Evolutionary conservation across 2,888 invertebrate genomes (phyloP).

Genomic region (Enoplolaimus lenunculus): DNA sequence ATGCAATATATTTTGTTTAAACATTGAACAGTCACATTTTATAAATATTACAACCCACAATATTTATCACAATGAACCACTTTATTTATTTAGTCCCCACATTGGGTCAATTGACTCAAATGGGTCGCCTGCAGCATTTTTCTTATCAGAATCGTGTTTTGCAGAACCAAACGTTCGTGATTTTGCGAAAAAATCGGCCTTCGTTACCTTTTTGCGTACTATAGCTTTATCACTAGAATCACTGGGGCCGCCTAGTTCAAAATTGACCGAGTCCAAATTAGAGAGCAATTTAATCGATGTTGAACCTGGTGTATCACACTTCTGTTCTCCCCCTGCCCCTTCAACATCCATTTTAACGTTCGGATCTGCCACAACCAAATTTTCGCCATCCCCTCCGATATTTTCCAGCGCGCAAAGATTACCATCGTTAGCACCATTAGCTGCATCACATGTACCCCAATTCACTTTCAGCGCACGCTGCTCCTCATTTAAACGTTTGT

Average conservation of each 20-base stretch:
- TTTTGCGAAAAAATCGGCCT: conserved; percentile 13
- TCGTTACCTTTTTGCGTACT: neutral
- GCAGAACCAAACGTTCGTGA: neutral
- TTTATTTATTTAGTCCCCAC: conserved; percentile 12
- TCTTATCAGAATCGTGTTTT: neutral
- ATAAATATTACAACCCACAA: too few species aligned
- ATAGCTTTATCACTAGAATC: neutral
- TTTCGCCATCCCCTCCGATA: neutral
- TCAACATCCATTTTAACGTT: neutral
- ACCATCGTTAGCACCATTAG: neutral
- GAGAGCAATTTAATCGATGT: neutral
- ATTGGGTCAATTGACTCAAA: conserved; percentile 11
- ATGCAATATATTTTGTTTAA: too few species aligned
- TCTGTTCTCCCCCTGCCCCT: too few species aligned
- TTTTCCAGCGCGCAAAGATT: neutral
- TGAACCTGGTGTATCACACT: neutral
- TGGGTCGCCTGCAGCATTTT: neutral
- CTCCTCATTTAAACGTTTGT: neutral
- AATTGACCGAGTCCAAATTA: neutral
- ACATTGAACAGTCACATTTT: too few species aligned
- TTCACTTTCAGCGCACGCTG: neutral
- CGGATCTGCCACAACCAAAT: neutral
- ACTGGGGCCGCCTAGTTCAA: neutral
- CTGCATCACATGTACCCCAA: too few species aligned
- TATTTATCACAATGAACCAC: too few species aligned